Evolutionary conservation across 1,140 invertebrate genomes (phyloP), one percentile per base, ranked within the genome.

Genomic region (Colletes gigas): DNA sequence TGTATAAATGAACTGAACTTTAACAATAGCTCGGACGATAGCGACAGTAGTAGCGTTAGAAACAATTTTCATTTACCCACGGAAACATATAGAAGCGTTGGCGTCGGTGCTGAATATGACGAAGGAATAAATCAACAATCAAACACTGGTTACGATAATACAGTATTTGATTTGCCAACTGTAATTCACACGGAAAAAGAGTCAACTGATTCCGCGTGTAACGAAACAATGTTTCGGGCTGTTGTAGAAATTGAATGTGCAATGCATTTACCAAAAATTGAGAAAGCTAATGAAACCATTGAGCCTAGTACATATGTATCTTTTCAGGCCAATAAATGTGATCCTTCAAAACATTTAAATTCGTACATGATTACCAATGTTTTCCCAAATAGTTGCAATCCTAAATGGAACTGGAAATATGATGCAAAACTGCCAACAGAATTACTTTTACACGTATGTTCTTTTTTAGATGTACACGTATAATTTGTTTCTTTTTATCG

Each of bases 291-390:
- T 65, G 83, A 89, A 65, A 39, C 90, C 14, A 87, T 94, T 17
- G 92, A 93, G 52, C 95, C 95, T 9, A 94, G 93, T 84, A 94
- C 94, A 54, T 95, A 95, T 83, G 95, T 95, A 19, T 95, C 94
- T 67, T 95, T 95, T 87, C 94, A 95, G 90, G 89, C 91, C 83
- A 44, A 76, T 60, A 92, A 93, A 88, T 88, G 87, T 9, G 89
- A 91, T 77, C 86, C 90, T 83, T 86, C 68, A 59, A 85, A 78
- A 81, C 74, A 84, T 52, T 82, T 82, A 69, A 86, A 92, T 52
- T 87, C 92, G 17, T 91, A 92, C 19, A 93, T 91, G 68, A 91
- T 93, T n/a, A 95, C 95, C 9, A 92, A 93, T 82, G 89, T 95
- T 71, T 93, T 92, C 55, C 88, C 93, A 15, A 93, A 93, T 77